Conservation (phyloP, 2,888 invertebrate species). For the Xanthorhoe spadicearia region DNA sequence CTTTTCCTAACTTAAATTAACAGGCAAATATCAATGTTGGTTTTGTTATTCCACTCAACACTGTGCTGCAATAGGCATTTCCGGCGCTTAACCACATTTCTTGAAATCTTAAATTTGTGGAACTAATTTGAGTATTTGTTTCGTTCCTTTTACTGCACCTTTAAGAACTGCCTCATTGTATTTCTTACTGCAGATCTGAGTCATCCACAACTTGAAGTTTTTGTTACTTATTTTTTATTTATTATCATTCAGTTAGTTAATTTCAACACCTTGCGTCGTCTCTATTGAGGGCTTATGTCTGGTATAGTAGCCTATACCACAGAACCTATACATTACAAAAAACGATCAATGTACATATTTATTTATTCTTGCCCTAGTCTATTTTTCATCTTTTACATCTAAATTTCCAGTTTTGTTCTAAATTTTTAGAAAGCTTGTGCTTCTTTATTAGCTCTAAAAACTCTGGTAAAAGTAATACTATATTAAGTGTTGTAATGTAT, state of each 20-base stretch:
- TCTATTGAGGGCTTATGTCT: too few species aligned
- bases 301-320: too few species aligned
- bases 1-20: constrained; percentile 20
- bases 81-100: constrained; percentile 31
- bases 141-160: not conserved
- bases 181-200: not conserved
- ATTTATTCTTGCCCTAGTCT: too few species aligned
- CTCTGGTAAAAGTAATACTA: constrained; percentile 24
- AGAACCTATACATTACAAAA: too few species aligned
- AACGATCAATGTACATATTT: too few species aligned
- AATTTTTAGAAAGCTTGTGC: constrained; percentile 15
- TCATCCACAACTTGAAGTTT: not conserved
- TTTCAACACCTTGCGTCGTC: not conserved
- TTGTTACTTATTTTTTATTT: not conserved
- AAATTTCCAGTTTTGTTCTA: not conserved
- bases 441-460: constrained; percentile 11
- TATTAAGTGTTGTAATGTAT: constrained; percentile 29
- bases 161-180: not conserved
- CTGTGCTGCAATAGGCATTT: constrained; percentile 29
- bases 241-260: not conserved
- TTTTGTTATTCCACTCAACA: constrained; percentile 1
- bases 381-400: too few species aligned
- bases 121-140: constrained; percentile 7
- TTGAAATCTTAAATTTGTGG: constrained; percentile 6
- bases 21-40: constrained; percentile 19